These are phyloP conservation scores for Dendrocincla tyrannina DNA, from an alignment of 2,797 vertebrate species.

Conservation along the genomic window DNA sequence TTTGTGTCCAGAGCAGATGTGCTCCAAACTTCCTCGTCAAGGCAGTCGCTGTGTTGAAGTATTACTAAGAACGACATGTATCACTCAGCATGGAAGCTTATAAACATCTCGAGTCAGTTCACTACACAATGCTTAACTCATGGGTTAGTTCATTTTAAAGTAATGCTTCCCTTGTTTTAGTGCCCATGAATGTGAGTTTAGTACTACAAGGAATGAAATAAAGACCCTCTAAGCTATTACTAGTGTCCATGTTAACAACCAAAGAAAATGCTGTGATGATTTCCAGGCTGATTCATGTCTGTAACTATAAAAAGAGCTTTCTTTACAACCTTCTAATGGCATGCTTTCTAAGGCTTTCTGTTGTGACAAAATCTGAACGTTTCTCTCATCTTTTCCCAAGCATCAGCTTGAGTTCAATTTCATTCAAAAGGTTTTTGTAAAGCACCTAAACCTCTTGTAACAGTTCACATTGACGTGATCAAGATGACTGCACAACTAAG, in stretches of 20 bases:
- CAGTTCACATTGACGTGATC: neutral
- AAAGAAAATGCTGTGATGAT: neutral
- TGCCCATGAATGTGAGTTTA: neutral
- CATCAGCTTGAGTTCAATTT: neutral
- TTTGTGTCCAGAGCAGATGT: neutral
- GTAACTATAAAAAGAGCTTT: neutral
- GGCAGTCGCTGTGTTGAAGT: neutral
- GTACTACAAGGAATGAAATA: neutral
- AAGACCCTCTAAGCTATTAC: neutral
- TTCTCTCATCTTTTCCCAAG: neutral
- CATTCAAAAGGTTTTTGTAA: neutral
- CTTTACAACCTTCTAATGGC: neutral
- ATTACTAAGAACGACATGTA: neutral
- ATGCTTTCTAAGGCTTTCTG: neutral
- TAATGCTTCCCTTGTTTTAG: constrained; percentile 35
- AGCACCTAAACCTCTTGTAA: neutral
- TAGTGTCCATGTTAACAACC: neutral
- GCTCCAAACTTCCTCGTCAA: neutral
- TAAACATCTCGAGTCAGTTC: neutral
- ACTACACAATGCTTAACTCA: constrained; percentile 16
- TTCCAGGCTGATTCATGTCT: neutral
- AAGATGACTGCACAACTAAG: neutral
- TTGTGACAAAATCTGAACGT: neutral
- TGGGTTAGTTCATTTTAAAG: neutral
- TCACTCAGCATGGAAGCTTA: neutral